phyloP scores from a whole-genome alignment of 64 coral and sea anemone species.

The Acropora tenuis region DNA sequence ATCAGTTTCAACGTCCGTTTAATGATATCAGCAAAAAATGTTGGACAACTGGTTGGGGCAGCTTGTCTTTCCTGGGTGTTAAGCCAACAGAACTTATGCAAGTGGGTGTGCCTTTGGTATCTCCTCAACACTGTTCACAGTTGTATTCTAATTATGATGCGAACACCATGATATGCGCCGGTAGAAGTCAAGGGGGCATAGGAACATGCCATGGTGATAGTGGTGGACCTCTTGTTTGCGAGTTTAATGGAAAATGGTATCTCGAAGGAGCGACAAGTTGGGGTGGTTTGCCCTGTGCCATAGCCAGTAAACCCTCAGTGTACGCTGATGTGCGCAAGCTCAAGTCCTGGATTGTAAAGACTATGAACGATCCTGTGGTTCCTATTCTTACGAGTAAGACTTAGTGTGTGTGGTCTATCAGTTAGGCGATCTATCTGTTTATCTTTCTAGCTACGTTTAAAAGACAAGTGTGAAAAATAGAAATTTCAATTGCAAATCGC shows the following conservation, averaged over 20 bases:
- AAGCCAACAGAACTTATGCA: conserved; percentile 43
- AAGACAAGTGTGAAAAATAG: no score
- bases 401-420: no score
- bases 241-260: conserved; percentile 16
- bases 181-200: background rate
- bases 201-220: conserved; percentile 37
- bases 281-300: background rate
- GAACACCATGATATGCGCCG: background rate
- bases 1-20: background rate
- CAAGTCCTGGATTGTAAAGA: background rate
- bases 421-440: no score
- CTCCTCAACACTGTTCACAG: background rate
- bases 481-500: no score
- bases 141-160: background rate
- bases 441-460: no score
- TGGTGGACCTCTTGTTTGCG: conserved; percentile 53
- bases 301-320: conserved; percentile 13
- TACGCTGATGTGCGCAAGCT: conserved; percentile 19
- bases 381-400: background rate
- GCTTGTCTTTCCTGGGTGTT: conserved; percentile 7
- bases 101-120: conserved; percentile 43
- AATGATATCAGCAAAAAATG: background rate
- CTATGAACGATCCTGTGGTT: background rate
- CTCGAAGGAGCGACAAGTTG: conserved; percentile 44
- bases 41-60: conserved; percentile 66